phyloP scores from a whole-genome alignment of 2,113 vertebrate species.

The Ammodytes marinus region DNA sequence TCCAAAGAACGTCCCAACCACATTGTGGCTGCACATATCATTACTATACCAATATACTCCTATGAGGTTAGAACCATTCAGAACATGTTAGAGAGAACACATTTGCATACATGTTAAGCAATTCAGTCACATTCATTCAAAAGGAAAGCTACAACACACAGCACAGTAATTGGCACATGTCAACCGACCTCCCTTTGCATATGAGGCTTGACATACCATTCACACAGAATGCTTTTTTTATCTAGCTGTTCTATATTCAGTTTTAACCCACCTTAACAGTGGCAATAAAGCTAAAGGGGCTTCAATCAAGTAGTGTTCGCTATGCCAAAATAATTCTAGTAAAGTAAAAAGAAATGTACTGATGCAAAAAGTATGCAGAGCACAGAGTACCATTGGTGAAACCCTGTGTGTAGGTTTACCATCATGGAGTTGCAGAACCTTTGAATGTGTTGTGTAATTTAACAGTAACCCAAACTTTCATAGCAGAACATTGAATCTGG shows the following conservation, averaged over 20 bases:
- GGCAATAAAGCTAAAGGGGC: background rate
- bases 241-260: too few species aligned
- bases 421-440: background rate
- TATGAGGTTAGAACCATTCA: conserved; percentile 7
- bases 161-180: background rate
- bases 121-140: conserved; percentile 8
- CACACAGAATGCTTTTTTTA: too few species aligned
- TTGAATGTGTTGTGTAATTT: background rate
- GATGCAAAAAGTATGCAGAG: background rate
- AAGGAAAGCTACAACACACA: conserved; percentile 3
- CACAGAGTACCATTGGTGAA: background rate
- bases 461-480: background rate
- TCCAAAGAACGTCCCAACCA: conserved; percentile 11
- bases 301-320: background rate
- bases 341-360: background rate
- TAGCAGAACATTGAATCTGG: background rate
- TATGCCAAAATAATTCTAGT: background rate
- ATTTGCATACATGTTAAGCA: background rate
- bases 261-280: background rate
- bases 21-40: background rate
- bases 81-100: conserved; percentile 7
- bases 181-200: background rate
- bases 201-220: background rate
- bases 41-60: conserved; percentile 32
- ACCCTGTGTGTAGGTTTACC: background rate